Evolutionary conservation across 2,113 vertebrate species (phyloP), one percentile per base, ranked within the genome.

Genomic region (Otolemur garnettii): DNA sequence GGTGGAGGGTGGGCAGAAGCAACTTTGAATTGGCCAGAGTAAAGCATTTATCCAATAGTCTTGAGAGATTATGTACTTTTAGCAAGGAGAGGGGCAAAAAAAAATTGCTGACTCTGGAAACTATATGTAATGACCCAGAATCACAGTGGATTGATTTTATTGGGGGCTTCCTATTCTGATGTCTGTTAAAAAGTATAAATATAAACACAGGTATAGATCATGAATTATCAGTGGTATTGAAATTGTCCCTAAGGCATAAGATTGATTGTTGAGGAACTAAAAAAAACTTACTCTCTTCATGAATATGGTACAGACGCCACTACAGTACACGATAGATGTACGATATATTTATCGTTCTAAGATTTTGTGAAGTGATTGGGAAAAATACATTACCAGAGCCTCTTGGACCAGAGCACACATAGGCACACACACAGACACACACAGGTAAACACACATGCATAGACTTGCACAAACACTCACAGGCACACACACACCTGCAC

Each of bases 101-200:
- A 24, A 3, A 5, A 12, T 35, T 82, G 59, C 57, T 14, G 22
- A 59, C 57, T 30, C 80, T 38, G 42, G 69, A 55, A 55, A 53
- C 59, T 12, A 1, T 30, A 10, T 22, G 0, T 7, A 28, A 1
- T 17, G 42, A 50, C 78, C 10, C 18, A 5, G 66, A 14, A 14
- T 33, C 21, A 28, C 21, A 18, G 26, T 15, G 7, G 15, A 3
- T 42, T 24, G 26, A 26, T 42, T 28, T 45, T 19, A 18, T 42
- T 30, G 24, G 8, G 35, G 35, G 14, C 26, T 64, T 64, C 35
- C 10, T 2, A 2, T n/a, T n/a, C 13, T 13, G 53, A 26, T 13
- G 10, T 17, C 66, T 72, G 53, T 71, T 19, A 4, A 60, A 69
- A 71, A 50, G 10, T 50, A 38, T 72, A 72, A 26, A 50, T 28